Evolutionary conservation across 1,140 invertebrate species (phyloP).

Genomic region (Lepidurus packardi): DNA sequence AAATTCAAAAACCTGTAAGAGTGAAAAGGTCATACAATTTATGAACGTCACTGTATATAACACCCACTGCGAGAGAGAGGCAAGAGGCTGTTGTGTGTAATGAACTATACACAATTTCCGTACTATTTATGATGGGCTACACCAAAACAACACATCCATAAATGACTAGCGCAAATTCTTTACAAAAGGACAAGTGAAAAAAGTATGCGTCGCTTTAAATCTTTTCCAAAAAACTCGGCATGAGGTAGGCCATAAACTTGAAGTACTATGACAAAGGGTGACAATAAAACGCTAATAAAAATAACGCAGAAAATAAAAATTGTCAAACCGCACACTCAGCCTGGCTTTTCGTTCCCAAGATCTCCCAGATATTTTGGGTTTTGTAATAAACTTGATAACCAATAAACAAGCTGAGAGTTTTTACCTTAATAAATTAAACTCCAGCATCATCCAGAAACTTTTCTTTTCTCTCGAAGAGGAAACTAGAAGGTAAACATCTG

Average conservation of each 20-base stretch:
- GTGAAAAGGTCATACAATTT: background rate
- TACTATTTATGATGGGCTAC: slow-evolving; percentile 22
- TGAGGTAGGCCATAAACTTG: slow-evolving; percentile 11
- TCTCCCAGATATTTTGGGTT: background rate
- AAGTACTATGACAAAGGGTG: slow-evolving; percentile 9
- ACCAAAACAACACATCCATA: slow-evolving; percentile 19
- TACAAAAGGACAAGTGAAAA: background rate
- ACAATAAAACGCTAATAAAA: slow-evolving; percentile 19
- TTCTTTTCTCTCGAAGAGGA: background rate
- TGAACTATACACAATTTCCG: slow-evolving; percentile 19
- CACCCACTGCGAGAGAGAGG: background rate
- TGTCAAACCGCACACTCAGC: background rate
- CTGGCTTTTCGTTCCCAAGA: background rate
- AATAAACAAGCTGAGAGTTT: background rate
- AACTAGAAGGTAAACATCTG: background rate
- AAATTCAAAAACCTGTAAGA: background rate
- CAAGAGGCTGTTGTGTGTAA: background rate
- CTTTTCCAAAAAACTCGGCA: slow-evolving; percentile 1
- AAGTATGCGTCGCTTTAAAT: background rate
- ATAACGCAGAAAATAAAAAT: slow-evolving; percentile 11
- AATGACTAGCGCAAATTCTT: slow-evolving; percentile 22
- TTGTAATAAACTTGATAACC: slow-evolving; percentile 22
- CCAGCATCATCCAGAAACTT: background rate
- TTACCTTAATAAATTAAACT: background rate
- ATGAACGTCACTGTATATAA: background rate